Evolutionary conservation across 2,888 invertebrate species (phyloP).

Genomic region (Diaprepes abbreviatus): DNA sequence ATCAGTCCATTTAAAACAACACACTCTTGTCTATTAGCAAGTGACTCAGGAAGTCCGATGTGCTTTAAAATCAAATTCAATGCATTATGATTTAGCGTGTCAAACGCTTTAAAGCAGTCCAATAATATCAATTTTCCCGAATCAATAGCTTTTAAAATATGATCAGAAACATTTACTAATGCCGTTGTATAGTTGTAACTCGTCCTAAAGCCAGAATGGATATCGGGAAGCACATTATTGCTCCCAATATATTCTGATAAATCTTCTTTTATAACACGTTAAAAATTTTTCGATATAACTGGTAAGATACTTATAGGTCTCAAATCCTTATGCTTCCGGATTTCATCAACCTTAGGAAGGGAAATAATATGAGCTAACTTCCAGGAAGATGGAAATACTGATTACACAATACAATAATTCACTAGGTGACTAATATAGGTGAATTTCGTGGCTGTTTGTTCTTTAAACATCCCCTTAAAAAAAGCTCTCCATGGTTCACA

Average conservation of each 20-base stretch:
- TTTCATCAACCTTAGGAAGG: slow-evolving; percentile 10
- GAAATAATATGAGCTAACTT: slow-evolving; percentile 28
- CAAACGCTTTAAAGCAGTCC: slow-evolving; percentile 4
- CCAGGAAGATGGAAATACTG: slow-evolving; percentile 21
- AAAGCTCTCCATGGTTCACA: too few relatives aligned
- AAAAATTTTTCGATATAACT: slow-evolving; percentile 24
- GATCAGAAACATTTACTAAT: slow-evolving; percentile 9
- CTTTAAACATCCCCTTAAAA: too few relatives aligned
- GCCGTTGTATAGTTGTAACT: background rate
- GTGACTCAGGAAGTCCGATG: background rate
- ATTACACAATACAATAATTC: slow-evolving; percentile 15
- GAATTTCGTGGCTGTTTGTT: too few relatives aligned
- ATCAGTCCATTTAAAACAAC: background rate
- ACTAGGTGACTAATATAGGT: slow-evolving; percentile 18
- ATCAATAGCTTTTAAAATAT: slow-evolving; percentile 10
- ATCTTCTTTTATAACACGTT: background rate
- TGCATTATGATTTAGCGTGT: background rate
- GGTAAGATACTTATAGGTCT: slow-evolving; percentile 30
- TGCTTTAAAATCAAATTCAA: background rate
- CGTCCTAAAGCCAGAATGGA: background rate
- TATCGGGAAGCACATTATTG: background rate
- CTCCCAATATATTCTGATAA: background rate
- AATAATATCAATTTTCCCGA: background rate
- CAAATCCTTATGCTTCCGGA: slow-evolving; percentile 14
- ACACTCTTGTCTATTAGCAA: background rate